A percentile compares a stretch with the other conserved stretches of the same genome.
phyloP scores from a whole-genome alignment of 2,113 vertebrate species.

The Pontoporia blainvillei region DNA sequence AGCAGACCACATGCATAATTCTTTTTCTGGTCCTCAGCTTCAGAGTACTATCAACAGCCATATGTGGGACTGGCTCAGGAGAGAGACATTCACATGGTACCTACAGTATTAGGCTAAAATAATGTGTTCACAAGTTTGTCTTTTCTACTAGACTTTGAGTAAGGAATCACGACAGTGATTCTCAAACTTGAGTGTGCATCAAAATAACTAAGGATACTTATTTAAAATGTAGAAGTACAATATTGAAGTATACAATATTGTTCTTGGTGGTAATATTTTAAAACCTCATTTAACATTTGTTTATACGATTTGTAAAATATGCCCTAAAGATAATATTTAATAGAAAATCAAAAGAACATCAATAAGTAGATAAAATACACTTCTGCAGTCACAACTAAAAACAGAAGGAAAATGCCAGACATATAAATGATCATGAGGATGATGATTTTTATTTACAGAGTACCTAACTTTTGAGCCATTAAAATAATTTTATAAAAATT shows the following conservation, averaged over 20 bases:
- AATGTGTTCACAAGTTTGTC: background rate
- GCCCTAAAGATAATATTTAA: background rate
- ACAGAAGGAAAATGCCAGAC: background rate
- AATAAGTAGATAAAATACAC: background rate
- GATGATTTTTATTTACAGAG: background rate
- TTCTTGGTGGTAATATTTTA: background rate
- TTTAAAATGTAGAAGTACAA: background rate
- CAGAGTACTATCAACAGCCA: background rate
- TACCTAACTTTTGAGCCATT: background rate
- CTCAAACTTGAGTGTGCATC: background rate
- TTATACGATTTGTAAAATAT: background rate
- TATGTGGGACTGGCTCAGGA: background rate
- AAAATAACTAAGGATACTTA: background rate
- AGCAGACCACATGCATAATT: background rate
- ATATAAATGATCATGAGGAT: background rate
- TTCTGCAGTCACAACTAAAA: background rate
- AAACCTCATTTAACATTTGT: background rate
- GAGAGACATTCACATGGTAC: background rate
- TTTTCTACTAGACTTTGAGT: background rate
- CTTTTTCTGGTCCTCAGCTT: background rate
- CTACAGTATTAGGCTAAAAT: background rate
- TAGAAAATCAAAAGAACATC: background rate
- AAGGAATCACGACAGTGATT: background rate
- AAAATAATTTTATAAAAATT: background rate
- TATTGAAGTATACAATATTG: background rate